These are phyloP conservation scores for Oreohelix idahoensis DNA, from an alignment of 1,140 invertebrate genomes.

Conservation along the genomic window DNA sequence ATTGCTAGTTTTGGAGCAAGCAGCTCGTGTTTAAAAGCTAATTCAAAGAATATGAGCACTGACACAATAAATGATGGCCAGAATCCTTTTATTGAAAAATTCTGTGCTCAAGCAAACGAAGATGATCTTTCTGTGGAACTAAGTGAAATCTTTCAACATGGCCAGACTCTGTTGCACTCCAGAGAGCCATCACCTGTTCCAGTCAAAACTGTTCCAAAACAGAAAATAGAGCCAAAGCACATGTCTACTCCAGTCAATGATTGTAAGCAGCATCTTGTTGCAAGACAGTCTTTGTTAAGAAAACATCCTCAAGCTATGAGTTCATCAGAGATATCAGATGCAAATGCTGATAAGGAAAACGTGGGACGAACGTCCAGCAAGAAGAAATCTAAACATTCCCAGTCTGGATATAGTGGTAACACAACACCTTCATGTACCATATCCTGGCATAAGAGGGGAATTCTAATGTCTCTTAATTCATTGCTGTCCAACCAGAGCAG, in stretches of 20 bases:
- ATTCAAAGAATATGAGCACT: background rate
- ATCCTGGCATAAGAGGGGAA: background rate
- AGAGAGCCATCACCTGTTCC: background rate
- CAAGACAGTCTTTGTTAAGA: background rate
- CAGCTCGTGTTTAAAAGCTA: background rate
- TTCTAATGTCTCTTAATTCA: background rate
- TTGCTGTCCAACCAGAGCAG: background rate
- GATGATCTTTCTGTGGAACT: background rate
- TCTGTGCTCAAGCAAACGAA: background rate
- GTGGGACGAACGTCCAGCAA: background rate
- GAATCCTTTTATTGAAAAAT: background rate
- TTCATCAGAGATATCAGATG: background rate
- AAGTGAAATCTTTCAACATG: background rate
- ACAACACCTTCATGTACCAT: background rate
- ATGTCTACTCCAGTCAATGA: slow-evolving; percentile 30
- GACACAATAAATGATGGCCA: background rate
- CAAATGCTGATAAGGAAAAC: background rate
- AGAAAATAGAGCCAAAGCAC: background rate
- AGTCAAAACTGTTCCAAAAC: background rate
- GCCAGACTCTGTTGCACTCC: background rate
- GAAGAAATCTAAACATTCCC: background rate
- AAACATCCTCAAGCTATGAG: background rate
- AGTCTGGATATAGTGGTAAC: background rate
- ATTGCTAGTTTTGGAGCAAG: background rate
- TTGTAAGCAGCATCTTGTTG: background rate